Evolutionary conservation across 2,113 vertebrate species (phyloP).

Genomic region (Rhegmatorhina hoffmannsi): DNA sequence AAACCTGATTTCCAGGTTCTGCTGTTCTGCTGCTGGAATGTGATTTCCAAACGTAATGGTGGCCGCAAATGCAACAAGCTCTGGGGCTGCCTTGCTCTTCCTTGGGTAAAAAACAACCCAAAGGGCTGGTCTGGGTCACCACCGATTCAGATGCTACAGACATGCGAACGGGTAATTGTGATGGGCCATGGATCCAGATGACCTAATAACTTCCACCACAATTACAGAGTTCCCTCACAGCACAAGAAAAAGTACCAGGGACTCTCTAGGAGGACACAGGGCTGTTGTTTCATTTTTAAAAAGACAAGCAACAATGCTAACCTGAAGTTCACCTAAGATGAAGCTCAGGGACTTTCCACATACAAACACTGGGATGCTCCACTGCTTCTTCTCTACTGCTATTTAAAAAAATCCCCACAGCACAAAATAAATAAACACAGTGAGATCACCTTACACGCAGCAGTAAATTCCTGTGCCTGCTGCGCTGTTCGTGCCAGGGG

Average conservation of each 20-base stretch:
- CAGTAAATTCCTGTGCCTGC: not conserved
- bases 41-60: not conserved
- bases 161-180: not conserved
- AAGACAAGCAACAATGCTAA: not conserved
- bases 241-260: not conserved
- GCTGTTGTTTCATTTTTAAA: not conserved
- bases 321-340: rapidly evolving
- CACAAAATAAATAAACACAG: rapidly evolving
- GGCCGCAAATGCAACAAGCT: not conserved
- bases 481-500: rapidly evolving
- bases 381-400: rapidly evolving
- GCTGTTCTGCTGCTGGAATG: not conserved
- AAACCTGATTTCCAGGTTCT: conserved; percentile 63
- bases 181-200: not conserved
- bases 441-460: rapidly evolving
- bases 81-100: not conserved
- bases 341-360: not conserved
- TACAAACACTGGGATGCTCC: rapidly evolving
- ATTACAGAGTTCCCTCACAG: not conserved
- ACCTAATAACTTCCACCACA: rapidly evolving
- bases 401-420: not conserved
- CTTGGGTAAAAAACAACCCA: not conserved
- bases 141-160: not conserved
- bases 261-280: not conserved
- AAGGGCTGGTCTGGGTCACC: not conserved